Conservation (phyloP, 2,888 invertebrate species). For the Papilio protenor region DNA sequence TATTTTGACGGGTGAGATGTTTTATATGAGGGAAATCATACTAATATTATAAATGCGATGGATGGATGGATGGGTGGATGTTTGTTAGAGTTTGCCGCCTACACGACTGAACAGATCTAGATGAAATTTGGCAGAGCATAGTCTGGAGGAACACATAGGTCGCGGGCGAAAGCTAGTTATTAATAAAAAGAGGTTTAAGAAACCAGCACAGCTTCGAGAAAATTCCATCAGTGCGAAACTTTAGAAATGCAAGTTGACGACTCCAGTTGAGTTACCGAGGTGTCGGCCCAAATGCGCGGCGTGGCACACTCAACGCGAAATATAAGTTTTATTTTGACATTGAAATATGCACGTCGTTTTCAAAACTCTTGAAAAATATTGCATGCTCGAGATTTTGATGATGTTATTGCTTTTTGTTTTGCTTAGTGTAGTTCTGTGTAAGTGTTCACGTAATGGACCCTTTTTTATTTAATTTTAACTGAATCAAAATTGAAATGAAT, state of each 20-base stretch:
- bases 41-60: no score
- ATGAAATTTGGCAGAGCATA: no score
- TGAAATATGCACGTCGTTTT: conserved; percentile 35
- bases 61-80: no score
- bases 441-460: neutral
- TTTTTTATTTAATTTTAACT: no score
- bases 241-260: conserved; percentile 24
- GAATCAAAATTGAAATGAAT: no score
- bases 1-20: no score
- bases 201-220: neutral
- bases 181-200: neutral
- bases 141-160: no score
- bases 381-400: conserved; percentile 25
- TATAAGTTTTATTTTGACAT: conserved; percentile 34
- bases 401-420: neutral
- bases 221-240: conserved; percentile 11
- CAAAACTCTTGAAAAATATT: conserved; percentile 27
- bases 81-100: no score
- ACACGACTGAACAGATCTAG: no score
- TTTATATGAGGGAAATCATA: no score
- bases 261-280: conserved; percentile 27
- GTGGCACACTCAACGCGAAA: conserved; percentile 26
- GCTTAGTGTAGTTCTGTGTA: neutral
- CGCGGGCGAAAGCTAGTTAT: no score
- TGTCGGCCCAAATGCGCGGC: conserved; percentile 23